A percentile compares a stretch with the other conserved stretches of the same genome.
phyloP scores from a whole-genome alignment of 1,140 invertebrate species.

The Microvelia longipes region DNA sequence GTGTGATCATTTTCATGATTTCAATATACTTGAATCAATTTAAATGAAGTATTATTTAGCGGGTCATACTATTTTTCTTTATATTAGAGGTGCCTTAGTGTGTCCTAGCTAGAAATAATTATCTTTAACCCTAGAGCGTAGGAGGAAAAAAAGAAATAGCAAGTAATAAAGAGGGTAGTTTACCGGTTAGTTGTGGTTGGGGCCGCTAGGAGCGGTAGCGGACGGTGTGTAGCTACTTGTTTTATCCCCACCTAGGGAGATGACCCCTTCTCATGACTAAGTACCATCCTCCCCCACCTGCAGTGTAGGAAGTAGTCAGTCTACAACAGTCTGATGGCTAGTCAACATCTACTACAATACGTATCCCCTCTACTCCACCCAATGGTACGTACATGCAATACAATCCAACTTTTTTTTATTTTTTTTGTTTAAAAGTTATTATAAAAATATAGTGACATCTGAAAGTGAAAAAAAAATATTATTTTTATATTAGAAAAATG shows the following conservation, averaged over 20 bases:
- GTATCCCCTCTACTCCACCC: slow-evolving; percentile 16
- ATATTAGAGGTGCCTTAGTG: too few relatives aligned
- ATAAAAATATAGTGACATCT: too few relatives aligned
- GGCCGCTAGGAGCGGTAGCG: background rate
- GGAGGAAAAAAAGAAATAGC: too few relatives aligned
- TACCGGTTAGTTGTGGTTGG: background rate
- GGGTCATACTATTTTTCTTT: too few relatives aligned
- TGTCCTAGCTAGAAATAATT: too few relatives aligned
- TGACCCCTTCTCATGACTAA: too few relatives aligned
- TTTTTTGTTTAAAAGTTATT: background rate
- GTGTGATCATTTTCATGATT: too few relatives aligned
- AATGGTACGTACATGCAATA: slow-evolving; percentile 13
- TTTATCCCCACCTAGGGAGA: slow-evolving; percentile 7
- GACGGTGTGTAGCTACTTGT: slow-evolving; percentile 5
- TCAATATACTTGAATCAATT: too few relatives aligned
- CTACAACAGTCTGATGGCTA: slow-evolving; percentile 8
- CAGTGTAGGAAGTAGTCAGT: slow-evolving; percentile 3
- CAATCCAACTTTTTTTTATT: background rate
- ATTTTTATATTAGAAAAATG: too few relatives aligned
- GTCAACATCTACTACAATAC: slow-evolving; percentile 12
- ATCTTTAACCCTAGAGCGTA: too few relatives aligned
- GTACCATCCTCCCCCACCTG: background rate
- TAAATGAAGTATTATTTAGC: too few relatives aligned
- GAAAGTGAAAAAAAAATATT: too few relatives aligned
- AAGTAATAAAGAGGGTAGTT: background rate